A percentile compares a stretch with the other conserved stretches of the same genome.
These are phyloP conservation scores for Papilio xuthus DNA, from an alignment of 1,140 invertebrate genomes.

Conservation along the genomic window DNA sequence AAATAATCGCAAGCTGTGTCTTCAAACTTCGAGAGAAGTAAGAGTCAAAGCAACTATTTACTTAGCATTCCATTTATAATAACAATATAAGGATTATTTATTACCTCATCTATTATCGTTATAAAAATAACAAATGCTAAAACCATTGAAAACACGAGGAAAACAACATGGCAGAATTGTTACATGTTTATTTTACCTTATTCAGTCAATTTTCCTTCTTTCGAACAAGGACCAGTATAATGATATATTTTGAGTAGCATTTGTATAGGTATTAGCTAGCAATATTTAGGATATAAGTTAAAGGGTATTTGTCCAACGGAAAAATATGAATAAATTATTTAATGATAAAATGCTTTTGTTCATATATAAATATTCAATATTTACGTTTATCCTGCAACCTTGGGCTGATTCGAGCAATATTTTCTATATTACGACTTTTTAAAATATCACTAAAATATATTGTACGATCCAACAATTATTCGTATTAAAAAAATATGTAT, in stretches of 20 bases:
- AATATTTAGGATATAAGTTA: not conserved
- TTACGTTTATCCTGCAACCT: no score
- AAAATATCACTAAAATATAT: not conserved
- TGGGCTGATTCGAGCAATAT: no score
- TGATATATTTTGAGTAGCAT: not conserved
- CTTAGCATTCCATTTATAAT: not conserved
- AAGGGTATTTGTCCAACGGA: not conserved
- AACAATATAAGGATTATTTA: not conserved
- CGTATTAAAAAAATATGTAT: not conserved
- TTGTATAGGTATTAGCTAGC: not conserved
- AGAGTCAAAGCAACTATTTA: not conserved
- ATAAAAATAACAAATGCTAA: not conserved
- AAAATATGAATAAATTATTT: not conserved
- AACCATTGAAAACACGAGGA: not conserved
- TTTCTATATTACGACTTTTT: not conserved
- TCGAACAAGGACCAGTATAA: constrained; percentile 1
- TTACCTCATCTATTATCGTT: not conserved
- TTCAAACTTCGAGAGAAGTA: not conserved
- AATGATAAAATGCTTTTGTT: not conserved
- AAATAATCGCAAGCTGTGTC: not conserved
- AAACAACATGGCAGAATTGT: not conserved
- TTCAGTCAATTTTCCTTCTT: not conserved
- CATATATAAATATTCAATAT: not conserved
- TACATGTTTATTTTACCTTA: constrained; percentile 13
- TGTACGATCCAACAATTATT: not conserved